Evolutionary conservation across 2,797 vertebrate species (phyloP), one percentile per base, ranked within the genome.

Genomic region (Macropodus opercularis): DNA sequence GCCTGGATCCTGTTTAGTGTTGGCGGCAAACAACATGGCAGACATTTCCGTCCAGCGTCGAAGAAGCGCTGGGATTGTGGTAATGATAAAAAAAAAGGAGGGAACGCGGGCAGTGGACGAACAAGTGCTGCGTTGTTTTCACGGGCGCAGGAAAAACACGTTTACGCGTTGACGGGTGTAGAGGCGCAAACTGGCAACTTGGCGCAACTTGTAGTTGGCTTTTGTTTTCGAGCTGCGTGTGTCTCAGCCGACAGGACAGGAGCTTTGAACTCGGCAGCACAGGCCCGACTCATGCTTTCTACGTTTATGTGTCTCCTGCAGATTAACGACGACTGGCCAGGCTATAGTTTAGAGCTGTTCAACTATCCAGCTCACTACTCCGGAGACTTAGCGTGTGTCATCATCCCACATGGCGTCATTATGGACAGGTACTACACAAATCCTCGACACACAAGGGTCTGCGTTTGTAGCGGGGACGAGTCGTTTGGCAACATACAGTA

Each of bases 391-490:
- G 93, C 96, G 42, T 93, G 91, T 4, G 94, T 97, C 62, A 90
- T 95, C 73, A 91, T 98, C 57, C 95, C 95, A 4, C 95, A 97
- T 0, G 95, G 96, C 53, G 91, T 97, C 73, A 94, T 96, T 53
- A 94, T 96, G 88, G 95, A 96, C 92, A 94, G 95, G 95, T 97
- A 90, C 38, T 40, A 21, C 35, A 14, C 36, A 8, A 15, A 47
- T 38, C 34, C 35, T n/a, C n/a, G n/a, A 47, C 32, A 0, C 11
- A 19, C 6, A 11, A 17, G 4, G 46, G 18, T 22, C 5, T 22
- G 19, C 29, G 17, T 47, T 49, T 32, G 2, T 3, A 10, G 29
- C 3, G 29, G 9, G 26, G 26, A 29, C 27, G 6, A 36, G n/a
- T n/a, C n/a, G n/a, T n/a, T n/a, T n/a, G n/a, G n/a, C n/a, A n/a